These are phyloP conservation scores for Aplocera efformata DNA, from an alignment of 2,888 invertebrate genomes.

Conservation along the genomic window DNA sequence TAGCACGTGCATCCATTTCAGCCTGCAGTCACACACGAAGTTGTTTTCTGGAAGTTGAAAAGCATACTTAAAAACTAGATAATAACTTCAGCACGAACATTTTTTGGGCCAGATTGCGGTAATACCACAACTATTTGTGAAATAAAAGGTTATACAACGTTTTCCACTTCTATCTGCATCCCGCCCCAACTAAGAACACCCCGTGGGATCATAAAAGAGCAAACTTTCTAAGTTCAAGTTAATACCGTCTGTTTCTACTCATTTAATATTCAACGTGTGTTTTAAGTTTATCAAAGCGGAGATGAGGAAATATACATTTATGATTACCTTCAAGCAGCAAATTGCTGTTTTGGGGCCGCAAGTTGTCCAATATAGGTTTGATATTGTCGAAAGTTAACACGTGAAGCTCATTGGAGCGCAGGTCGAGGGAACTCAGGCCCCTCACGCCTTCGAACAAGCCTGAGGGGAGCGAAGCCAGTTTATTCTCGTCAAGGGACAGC, in stretches of 20 bases:
- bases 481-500: conserved; percentile 88
- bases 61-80: too few relatives aligned
- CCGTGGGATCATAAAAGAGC: conserved; percentile 61
- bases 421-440: conserved; percentile 86
- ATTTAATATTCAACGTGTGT: conserved; percentile 68
- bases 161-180: conserved; percentile 41
- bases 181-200: conserved; percentile 49
- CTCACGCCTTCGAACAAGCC: conserved; percentile 87
- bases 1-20: conserved; percentile 89
- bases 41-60: conserved; percentile 84
- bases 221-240: conserved; percentile 65
- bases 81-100: too few relatives aligned
- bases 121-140: conserved; percentile 30
- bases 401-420: conserved; percentile 88
- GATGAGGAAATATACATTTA: conserved; percentile 54
- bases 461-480: conserved; percentile 84
- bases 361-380: conserved; percentile 88
- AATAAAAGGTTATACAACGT: conserved; percentile 42
- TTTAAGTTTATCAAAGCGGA: conserved; percentile 59
- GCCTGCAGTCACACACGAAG: conserved; percentile 90
- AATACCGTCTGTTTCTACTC: conserved; percentile 57
- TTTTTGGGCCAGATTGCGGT: too few relatives aligned
- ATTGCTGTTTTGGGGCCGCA: conserved; percentile 87
- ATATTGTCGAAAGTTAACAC: conserved; percentile 88
- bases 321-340: conserved; percentile 87